phyloP scores from a whole-genome alignment of 2,797 vertebrate genomes.

The Dendrocincla fuliginosa region DNA sequence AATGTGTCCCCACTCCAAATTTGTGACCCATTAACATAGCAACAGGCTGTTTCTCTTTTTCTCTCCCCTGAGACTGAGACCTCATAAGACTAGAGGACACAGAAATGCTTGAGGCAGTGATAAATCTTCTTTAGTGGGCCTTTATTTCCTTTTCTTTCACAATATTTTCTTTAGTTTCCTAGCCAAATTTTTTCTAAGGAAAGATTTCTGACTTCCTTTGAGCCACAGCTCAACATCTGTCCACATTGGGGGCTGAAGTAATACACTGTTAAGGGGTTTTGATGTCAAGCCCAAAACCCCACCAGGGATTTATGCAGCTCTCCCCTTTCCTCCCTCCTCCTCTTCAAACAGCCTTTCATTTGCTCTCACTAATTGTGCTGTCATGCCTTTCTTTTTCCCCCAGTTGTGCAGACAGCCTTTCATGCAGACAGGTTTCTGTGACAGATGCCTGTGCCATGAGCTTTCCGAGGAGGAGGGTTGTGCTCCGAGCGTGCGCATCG shows the following conservation, averaged over 20 bases:
- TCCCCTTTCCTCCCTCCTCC: slow-evolving; percentile 64
- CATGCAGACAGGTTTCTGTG: slow-evolving; percentile 40
- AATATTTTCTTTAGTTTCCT: slow-evolving; percentile 74
- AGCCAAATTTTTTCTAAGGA: slow-evolving; percentile 72
- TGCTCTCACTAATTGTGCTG: slow-evolving; percentile 70
- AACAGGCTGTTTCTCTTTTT: slow-evolving; percentile 47
- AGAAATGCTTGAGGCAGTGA: slow-evolving; percentile 62
- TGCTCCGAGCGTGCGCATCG: background rate
- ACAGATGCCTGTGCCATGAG: slow-evolving; percentile 42
- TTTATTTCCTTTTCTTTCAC: slow-evolving; percentile 74
- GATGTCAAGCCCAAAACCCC: slow-evolving; percentile 74
- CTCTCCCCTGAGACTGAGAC: slow-evolving; percentile 27
- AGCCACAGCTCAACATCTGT: slow-evolving; percentile 73
- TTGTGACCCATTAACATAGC: slow-evolving; percentile 36
- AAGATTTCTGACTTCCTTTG: slow-evolving; percentile 76
- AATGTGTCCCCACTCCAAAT: background rate
- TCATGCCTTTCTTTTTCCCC: slow-evolving; percentile 41
- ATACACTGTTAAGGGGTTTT: slow-evolving; percentile 70
- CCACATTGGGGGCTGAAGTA: slow-evolving; percentile 70
- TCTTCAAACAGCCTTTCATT: slow-evolving; percentile 64
- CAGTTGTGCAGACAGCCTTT: slow-evolving; percentile 55
- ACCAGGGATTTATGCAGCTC: slow-evolving; percentile 68
- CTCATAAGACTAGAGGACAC: slow-evolving; percentile 61
- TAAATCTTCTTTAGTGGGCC: slow-evolving; percentile 72
- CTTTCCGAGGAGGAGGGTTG: background rate